Percentiles rank a stretch among this genome's conserved stretches.
These are phyloP conservation scores for Philopedon plagiatum DNA, from an alignment of 2,888 invertebrate species.

Conservation along the genomic window DNA sequence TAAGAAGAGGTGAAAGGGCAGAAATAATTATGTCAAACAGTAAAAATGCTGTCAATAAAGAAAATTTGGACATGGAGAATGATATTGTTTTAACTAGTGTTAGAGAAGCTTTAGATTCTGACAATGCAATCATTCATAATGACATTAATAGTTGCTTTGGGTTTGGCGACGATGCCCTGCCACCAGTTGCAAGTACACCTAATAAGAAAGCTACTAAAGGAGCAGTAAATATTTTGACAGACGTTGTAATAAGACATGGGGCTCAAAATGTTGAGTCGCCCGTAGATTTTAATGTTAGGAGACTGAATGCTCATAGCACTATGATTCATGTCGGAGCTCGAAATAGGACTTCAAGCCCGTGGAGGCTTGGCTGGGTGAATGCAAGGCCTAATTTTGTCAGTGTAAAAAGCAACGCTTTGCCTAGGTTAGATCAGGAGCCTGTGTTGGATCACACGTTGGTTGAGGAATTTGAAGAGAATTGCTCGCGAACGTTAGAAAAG, in stretches of 20 bases:
- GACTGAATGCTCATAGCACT: conserved; percentile 43
- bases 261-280: conserved; percentile 19
- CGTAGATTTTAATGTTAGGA: conserved; percentile 20
- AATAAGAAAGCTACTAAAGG: not conserved
- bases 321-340: conserved; percentile 4
- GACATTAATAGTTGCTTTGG: conserved; percentile 39
- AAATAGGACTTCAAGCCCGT: conserved; percentile 34
- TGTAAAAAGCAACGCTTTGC: conserved; percentile 41
- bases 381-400: conserved; percentile 32
- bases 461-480: conserved; percentile 25
- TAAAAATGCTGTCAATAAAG: not conserved
- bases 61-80: not conserved
- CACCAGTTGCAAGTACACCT: conserved; percentile 14
- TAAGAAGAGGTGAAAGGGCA: not conserved
- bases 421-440: conserved; percentile 41
- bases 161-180: conserved; percentile 17
- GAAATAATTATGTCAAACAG: not conserved
- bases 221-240: conserved; percentile 22
- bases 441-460: conserved; percentile 41
- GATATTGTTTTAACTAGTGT: not conserved
- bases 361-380: conserved; percentile 27
- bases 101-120: not conserved
- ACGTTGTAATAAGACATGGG: conserved; percentile 9
- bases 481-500: not conserved
- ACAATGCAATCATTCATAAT: not conserved